Conservation (phyloP, 1,140 invertebrate genomes). For the Drosophila novamexicana region DNA sequence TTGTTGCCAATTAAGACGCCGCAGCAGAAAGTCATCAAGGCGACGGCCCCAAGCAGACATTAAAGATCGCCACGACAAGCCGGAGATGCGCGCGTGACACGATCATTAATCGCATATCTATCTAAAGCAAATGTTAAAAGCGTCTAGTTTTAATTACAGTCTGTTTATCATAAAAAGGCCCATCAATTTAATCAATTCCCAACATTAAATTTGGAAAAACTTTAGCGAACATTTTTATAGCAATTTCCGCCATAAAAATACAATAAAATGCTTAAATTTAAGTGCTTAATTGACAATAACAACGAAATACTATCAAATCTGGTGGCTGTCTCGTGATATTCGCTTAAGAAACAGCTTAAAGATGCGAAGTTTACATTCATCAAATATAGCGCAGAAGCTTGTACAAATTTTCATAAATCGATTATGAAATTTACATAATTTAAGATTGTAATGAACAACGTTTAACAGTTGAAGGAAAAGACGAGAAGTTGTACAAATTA, state of each 20-base stretch:
- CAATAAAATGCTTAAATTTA: slow-evolving; percentile 16
- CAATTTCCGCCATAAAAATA: slow-evolving; percentile 22
- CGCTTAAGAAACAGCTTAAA: not conserved
- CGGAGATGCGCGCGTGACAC: slow-evolving; percentile 30
- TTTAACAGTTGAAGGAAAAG: no score
- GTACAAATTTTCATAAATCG: no score
- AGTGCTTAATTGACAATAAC: slow-evolving; percentile 23
- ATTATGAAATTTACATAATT: no score
- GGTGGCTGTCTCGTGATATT: not conserved
- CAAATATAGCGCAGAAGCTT: no score
- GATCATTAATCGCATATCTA: slow-evolving; percentile 12
- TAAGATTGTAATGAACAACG: no score
- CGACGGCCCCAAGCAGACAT: slow-evolving; percentile 10
- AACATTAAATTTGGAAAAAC: slow-evolving; percentile 15
- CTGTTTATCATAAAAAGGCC: slow-evolving; percentile 9
- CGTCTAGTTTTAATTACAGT: not conserved
- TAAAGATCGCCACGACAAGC: slow-evolving; percentile 1
- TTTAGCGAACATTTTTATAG: slow-evolving; percentile 8
- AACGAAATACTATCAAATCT: slow-evolving; percentile 2
- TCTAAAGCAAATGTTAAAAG: not conserved
- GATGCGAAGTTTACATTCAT: no score
- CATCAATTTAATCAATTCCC: slow-evolving; percentile 10
- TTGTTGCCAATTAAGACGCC: slow-evolving; percentile 69
- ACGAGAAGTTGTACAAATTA: no score
- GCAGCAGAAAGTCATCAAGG: slow-evolving; percentile 19